Evolutionary conservation across 2,113 vertebrate species (phyloP).

Genomic region (Platysternon megacephalum): DNA sequence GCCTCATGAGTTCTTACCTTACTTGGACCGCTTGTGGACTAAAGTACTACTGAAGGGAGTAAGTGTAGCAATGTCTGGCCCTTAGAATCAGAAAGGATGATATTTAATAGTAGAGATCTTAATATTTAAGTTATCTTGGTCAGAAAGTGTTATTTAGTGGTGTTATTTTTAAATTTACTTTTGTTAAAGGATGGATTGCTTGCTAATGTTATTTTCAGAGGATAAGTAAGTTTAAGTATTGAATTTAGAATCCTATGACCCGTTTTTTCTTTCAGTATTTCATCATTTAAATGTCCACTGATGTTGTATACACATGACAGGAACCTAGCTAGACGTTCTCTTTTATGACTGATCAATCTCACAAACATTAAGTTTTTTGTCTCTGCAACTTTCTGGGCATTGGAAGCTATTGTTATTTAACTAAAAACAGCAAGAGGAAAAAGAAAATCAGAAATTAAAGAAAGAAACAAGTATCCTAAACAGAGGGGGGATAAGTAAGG

Average conservation of each 20-base stretch:
- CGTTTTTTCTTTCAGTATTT: background rate
- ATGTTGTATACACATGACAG: accelerated
- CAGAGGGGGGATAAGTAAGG: background rate
- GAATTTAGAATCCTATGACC: background rate
- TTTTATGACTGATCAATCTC: background rate
- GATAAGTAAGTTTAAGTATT: background rate
- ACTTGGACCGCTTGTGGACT: background rate
- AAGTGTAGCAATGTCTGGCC: background rate
- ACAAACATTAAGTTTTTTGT: too few relatives aligned
- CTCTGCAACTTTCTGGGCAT: too few relatives aligned
- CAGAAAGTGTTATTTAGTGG: background rate
- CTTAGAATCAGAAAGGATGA: background rate
- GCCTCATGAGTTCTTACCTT: background rate
- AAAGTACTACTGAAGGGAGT: background rate
- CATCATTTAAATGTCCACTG: background rate
- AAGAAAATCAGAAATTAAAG: too few relatives aligned
- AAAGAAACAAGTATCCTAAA: too few relatives aligned
- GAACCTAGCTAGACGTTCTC: background rate
- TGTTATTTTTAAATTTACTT: too few relatives aligned
- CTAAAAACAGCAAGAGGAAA: too few relatives aligned
- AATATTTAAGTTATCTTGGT: background rate
- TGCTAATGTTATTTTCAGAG: accelerated
- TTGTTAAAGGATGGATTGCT: background rate
- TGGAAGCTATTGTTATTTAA: too few relatives aligned
- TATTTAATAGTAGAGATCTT: background rate